Evolutionary conservation across 2,113 vertebrate species (phyloP), one percentile per base, ranked within the genome.

Genomic region (Varanus komodoensis): DNA sequence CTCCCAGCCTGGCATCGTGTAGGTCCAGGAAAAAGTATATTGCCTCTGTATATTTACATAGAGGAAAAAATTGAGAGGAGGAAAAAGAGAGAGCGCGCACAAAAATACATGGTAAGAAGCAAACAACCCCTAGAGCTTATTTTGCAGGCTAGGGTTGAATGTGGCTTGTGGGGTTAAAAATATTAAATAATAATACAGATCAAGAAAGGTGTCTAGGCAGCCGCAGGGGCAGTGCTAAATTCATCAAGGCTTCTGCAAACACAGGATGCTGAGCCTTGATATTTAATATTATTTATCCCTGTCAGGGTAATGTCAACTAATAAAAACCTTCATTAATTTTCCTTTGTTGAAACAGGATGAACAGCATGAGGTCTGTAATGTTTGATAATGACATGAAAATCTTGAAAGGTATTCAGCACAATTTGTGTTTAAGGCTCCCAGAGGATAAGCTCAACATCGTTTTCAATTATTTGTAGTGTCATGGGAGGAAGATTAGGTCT

Each of bases 401-500:
- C 11, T 80, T 81, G 52, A 52, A 91, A 61, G 8, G 61, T 8
- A 92, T n/a, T 94, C 69, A 84, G 4, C 85, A 74, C 78, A 32
- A 87, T 93, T 90, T 91, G 29, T 2, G 17, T 61, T 81, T 77
- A 88, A 91, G 71, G 64, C 12, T 81, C 34, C 73, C 71, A 50
- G 21, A 78, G 57, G 78, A 52, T 68, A 91, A 9, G 29, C 15
- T 19, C 61, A 94, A 93, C 4, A 1, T 84, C 88, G 86, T 84
- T 94, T 92, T 52, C 78, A 50, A 0, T 87, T 84, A 94, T 92
- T 95, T 94, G 91, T 93, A 91, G 87, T 71, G 88, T 71, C 61
- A 77, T 17, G 25, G 74, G 17, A 89, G 25, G 38, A 87, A 90
- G 71, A 93, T 89, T 93, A 92, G 50, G 69, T 86, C 38, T 91